A percentile compares a stretch with the other conserved stretches of the same genome.
phyloP scores from a whole-genome alignment of 2,113 vertebrate genomes.

The Pantherophis guttatus region DNA sequence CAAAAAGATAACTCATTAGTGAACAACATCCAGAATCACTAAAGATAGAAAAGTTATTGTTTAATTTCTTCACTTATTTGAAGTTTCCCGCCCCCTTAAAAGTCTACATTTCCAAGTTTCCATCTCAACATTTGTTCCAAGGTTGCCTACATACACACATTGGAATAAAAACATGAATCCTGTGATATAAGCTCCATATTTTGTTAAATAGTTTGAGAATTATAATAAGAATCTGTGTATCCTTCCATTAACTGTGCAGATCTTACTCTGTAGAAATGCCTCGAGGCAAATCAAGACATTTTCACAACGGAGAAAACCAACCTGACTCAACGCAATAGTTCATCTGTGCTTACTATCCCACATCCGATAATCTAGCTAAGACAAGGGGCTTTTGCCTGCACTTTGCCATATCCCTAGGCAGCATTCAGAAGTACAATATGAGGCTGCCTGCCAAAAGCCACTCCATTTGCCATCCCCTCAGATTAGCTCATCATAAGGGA shows the following conservation, averaged over 20 bases:
- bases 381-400: background rate
- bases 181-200: background rate
- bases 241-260: background rate
- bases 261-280: background rate
- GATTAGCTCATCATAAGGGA: background rate
- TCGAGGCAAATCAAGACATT: background rate
- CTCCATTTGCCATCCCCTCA: background rate
- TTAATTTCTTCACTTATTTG: background rate
- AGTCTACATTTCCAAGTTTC: background rate
- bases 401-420: background rate
- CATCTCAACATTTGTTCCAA: background rate
- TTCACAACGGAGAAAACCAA: background rate
- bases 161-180: background rate
- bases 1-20: constrained; percentile 17
- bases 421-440: background rate
- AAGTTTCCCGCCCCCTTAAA: background rate
- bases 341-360: background rate
- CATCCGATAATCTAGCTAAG: background rate
- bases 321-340: background rate
- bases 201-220: background rate
- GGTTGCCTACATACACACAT: background rate
- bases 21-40: background rate
- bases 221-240: background rate
- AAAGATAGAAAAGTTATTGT: background rate
- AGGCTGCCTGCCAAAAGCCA: background rate